Conservation (phyloP, 2,888 invertebrate genomes). For the Escarpia spicata region DNA sequence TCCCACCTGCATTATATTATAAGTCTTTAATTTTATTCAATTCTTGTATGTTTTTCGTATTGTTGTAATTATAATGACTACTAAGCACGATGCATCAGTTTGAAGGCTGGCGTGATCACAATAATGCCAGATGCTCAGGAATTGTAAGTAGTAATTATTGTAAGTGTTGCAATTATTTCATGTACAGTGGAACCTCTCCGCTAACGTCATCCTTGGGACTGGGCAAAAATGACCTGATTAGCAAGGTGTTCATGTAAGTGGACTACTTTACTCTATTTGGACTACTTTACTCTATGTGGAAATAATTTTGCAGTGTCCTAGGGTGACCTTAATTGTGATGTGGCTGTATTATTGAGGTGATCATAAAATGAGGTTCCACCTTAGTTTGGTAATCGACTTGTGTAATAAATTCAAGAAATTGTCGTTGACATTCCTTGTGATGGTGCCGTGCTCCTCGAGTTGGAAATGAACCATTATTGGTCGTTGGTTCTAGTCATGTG, state of each 20-base stretch:
- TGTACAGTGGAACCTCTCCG: too few relatives aligned
- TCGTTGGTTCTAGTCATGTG: background rate
- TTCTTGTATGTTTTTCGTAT: background rate
- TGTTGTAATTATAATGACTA: background rate
- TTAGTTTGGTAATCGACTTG: too few relatives aligned
- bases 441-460: too few relatives aligned
- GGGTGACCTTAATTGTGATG: too few relatives aligned
- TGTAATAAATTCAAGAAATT: background rate
- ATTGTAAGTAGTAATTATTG: background rate
- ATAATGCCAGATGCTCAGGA: background rate
- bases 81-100: background rate
- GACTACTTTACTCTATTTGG: too few relatives aligned
- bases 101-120: background rate
- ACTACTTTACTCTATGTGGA: too few relatives aligned
- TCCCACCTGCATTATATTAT: background rate
- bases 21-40: background rate
- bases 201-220: too few relatives aligned
- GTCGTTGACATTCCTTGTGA: background rate
- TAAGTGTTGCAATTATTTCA: too few relatives aligned
- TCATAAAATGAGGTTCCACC: background rate
- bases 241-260: too few relatives aligned
- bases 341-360: background rate
- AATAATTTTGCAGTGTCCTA: too few relatives aligned
- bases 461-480: background rate
- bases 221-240: too few relatives aligned